Percentiles rank a stretch among this genome's conserved stretches.
These are phyloP conservation scores for Galeopsomyia nigrocyanea DNA, from an alignment of 2,888 invertebrate species.

Conservation along the genomic window DNA sequence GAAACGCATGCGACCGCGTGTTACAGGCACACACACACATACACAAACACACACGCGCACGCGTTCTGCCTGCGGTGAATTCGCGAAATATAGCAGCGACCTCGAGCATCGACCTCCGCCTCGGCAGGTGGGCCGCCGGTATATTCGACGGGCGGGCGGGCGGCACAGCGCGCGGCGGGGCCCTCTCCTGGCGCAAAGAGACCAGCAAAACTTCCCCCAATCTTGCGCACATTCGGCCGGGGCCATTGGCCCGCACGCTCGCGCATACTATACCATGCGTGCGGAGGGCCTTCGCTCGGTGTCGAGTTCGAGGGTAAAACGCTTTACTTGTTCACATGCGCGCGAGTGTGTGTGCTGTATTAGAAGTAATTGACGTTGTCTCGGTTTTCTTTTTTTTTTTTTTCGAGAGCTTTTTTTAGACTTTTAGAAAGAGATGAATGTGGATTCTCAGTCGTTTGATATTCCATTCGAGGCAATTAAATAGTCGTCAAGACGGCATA, in stretches of 20 bases:
- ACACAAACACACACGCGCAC: no score
- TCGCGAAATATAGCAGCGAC: slow-evolving; percentile 5
- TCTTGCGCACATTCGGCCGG: not conserved
- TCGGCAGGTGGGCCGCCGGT: slow-evolving; percentile 44
- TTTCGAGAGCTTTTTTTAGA: no score
- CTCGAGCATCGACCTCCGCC: slow-evolving; percentile 47
- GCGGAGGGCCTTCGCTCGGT: slow-evolving; percentile 17
- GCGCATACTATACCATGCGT: not conserved
- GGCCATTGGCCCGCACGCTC: slow-evolving; percentile 5
- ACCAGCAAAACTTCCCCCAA: slow-evolving; percentile 14
- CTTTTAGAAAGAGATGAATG: no score
- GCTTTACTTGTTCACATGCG: not conserved
- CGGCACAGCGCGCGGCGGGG: not conserved
- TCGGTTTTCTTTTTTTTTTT: no score
- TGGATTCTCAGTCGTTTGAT: no score
- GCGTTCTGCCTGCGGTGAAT: no score
- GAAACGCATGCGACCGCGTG: no score
- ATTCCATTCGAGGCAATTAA: no score
- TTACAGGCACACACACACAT: no score
- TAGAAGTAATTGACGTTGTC: no score
- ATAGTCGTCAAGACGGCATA: no score
- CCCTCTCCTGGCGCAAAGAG: not conserved
- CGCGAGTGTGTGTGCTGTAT: no score
- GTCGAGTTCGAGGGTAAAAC: slow-evolving; percentile 33
- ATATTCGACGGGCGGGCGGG: slow-evolving; percentile 1